These are phyloP conservation scores for Magallana ariakensis DNA, from an alignment of 1,140 invertebrate genomes.

Conservation along the genomic window DNA sequence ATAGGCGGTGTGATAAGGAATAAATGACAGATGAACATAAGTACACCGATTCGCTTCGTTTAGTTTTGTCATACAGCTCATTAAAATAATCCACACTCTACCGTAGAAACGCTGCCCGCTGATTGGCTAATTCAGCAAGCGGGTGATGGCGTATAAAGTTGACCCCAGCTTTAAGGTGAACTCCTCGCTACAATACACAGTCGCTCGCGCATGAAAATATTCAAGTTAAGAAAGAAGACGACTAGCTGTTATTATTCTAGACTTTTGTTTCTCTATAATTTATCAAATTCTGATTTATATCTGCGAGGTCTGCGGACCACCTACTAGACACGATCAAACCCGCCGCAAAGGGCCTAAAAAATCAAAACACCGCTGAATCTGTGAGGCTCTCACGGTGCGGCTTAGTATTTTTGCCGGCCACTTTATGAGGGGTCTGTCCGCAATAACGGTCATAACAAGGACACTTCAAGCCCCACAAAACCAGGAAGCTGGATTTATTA, in stretches of 20 bases:
- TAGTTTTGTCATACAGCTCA: slow-evolving; percentile 55
- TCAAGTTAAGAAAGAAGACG: background rate
- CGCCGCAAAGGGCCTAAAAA: slow-evolving; percentile 2
- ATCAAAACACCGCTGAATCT: background rate
- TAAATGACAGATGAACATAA: slow-evolving; percentile 51
- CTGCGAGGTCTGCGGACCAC: slow-evolving; percentile 27
- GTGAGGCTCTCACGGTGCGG: background rate
- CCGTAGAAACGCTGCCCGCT: slow-evolving; percentile 54
- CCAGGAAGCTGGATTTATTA: slow-evolving; percentile 36
- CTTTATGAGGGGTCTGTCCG: slow-evolving; percentile 23
- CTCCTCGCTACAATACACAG: slow-evolving; percentile 26
- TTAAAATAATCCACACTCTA: slow-evolving; percentile 57
- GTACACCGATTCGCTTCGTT: slow-evolving; percentile 48
- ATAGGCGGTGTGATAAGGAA: slow-evolving; percentile 12
- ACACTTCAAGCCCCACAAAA: slow-evolving; percentile 8
- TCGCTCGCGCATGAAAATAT: slow-evolving; percentile 43
- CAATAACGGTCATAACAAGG: background rate
- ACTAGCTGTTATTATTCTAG: slow-evolving; percentile 27
- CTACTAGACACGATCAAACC: slow-evolving; percentile 28
- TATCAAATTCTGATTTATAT: slow-evolving; percentile 43
- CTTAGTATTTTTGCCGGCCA: background rate
- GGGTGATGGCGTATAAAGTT: slow-evolving; percentile 50
- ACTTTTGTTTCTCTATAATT: slow-evolving; percentile 45
- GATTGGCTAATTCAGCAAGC: slow-evolving; percentile 47
- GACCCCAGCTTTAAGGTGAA: slow-evolving; percentile 17